These are phyloP conservation scores for Crotalus helleri DNA, from an alignment of 2,113 vertebrate genomes.

Conservation along the genomic window DNA sequence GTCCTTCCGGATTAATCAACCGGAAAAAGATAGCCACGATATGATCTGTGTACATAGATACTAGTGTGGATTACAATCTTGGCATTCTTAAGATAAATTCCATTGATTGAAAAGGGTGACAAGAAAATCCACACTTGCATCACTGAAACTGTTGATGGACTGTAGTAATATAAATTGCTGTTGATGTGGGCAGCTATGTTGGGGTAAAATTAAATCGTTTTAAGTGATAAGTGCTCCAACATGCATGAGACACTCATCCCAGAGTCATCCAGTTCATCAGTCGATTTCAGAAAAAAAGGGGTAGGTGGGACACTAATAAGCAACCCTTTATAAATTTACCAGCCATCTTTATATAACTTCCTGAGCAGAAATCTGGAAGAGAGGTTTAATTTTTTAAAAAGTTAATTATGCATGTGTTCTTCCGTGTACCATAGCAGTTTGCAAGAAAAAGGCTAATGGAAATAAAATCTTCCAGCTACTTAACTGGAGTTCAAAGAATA, in stretches of 20 bases:
- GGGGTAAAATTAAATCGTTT: background rate
- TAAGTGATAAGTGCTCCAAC: background rate
- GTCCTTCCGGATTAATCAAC: background rate
- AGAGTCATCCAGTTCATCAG: constrained; percentile 85
- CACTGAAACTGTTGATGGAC: background rate
- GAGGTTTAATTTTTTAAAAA: background rate
- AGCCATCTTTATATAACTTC: background rate
- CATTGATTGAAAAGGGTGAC: background rate
- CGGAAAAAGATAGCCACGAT: background rate
- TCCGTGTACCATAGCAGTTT: background rate
- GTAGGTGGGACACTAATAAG: background rate
- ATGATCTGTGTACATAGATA: background rate
- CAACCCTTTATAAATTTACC: background rate
- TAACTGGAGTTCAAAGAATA: background rate
- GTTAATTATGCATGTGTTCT: background rate
- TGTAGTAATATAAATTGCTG: background rate
- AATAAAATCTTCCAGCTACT: background rate
- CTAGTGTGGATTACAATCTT: background rate
- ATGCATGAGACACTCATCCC: constrained; percentile 57
- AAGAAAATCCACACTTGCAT: background rate
- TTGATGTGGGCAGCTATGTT: background rate
- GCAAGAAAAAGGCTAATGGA: background rate
- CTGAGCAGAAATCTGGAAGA: constrained; percentile 4
- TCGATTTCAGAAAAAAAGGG: background rate
- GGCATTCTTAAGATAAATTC: background rate